Percentiles rank a stretch among this genome's conserved stretches.
These are phyloP conservation scores for Drosophila varians DNA, from an alignment of 1,140 invertebrate genomes.

Conservation along the genomic window DNA sequence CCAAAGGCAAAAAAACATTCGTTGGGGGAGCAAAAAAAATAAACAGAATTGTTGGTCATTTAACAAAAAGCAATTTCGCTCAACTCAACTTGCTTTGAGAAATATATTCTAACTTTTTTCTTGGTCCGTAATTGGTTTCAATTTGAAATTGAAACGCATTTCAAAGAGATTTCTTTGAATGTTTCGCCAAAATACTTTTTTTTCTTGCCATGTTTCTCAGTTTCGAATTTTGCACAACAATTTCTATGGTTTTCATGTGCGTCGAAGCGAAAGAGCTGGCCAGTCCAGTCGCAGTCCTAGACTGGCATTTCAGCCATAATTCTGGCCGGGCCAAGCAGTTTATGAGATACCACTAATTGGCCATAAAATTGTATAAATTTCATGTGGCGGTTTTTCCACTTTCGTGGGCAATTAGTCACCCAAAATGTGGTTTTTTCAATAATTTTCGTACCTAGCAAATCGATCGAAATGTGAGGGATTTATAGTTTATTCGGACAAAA, in stretches of 20 bases:
- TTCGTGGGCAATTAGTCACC: constrained; percentile 46
- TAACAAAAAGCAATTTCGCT: constrained; percentile 48
- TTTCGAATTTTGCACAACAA: background rate
- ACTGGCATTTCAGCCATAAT: constrained; percentile 6
- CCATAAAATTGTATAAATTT: constrained; percentile 50
- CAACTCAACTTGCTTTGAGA: constrained; percentile 38
- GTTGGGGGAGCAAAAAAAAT: constrained; percentile 19
- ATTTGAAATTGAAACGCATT: constrained; percentile 46
- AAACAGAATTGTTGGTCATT: constrained; percentile 49
- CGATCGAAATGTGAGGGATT: background rate
- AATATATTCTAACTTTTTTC: constrained; percentile 20
- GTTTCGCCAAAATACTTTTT: background rate
- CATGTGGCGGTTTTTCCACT: constrained; percentile 40
- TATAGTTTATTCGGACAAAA: too few species aligned
- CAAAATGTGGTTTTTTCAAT: constrained; percentile 26
- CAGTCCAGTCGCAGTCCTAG: constrained; percentile 11
- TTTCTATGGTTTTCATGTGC: constrained; percentile 9
- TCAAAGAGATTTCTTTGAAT: constrained; percentile 27
- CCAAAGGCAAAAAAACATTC: constrained; percentile 23
- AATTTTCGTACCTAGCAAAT: constrained; percentile 9
- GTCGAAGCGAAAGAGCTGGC: constrained; percentile 2
- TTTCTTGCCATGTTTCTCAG: constrained; percentile 1
- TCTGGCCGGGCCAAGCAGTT: constrained; percentile 21
- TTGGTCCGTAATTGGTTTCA: constrained; percentile 35
- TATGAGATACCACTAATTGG: constrained; percentile 47